A percentile compares a stretch with the other conserved stretches of the same genome.
These are phyloP conservation scores for Listrodromus nycthemerus DNA, from an alignment of 2,888 invertebrate genomes.

Conservation along the genomic window DNA sequence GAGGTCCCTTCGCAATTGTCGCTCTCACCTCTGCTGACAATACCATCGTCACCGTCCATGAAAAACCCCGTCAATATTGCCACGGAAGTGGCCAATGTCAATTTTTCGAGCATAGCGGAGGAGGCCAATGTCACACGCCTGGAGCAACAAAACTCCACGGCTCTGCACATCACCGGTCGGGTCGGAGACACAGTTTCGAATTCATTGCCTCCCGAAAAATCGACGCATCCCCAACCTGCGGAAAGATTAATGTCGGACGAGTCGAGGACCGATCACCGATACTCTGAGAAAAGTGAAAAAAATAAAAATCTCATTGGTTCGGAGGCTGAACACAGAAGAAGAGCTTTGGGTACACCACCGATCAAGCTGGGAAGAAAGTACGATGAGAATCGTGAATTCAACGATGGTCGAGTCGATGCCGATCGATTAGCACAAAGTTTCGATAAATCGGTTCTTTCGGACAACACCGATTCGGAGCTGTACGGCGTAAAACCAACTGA, in stretches of 20 bases:
- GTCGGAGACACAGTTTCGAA: not conserved
- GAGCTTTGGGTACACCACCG: slow-evolving; percentile 50
- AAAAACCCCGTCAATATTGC: slow-evolving; percentile 34
- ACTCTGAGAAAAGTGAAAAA: not conserved
- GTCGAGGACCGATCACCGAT: not conserved
- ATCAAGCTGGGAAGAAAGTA: slow-evolving; percentile 43
- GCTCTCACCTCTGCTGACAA: slow-evolving; percentile 35
- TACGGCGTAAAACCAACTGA: slow-evolving; percentile 28
- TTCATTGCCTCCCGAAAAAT: not conserved
- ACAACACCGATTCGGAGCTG: slow-evolving; percentile 61
- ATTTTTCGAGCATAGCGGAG: slow-evolving; percentile 41
- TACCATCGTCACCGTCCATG: slow-evolving; percentile 36
- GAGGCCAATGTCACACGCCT: not conserved
- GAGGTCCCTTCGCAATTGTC: slow-evolving; percentile 63
- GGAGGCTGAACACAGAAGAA: slow-evolving; percentile 18
- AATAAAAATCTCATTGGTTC: not conserved
- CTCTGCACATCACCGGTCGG: not conserved
- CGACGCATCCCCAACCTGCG: not conserved
- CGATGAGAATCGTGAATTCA: slow-evolving; percentile 6
- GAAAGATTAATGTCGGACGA: not conserved
- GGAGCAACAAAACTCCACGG: not conserved
- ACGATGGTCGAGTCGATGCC: not conserved
- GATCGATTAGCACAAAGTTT: slow-evolving; percentile 14
- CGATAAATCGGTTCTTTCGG: slow-evolving; percentile 40
- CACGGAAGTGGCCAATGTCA: not conserved